A percentile compares a stretch with the other conserved stretches of the same genome.
phyloP scores from a whole-genome alignment of 2,113 vertebrate genomes.

The Eretmochelys imbricata region DNA sequence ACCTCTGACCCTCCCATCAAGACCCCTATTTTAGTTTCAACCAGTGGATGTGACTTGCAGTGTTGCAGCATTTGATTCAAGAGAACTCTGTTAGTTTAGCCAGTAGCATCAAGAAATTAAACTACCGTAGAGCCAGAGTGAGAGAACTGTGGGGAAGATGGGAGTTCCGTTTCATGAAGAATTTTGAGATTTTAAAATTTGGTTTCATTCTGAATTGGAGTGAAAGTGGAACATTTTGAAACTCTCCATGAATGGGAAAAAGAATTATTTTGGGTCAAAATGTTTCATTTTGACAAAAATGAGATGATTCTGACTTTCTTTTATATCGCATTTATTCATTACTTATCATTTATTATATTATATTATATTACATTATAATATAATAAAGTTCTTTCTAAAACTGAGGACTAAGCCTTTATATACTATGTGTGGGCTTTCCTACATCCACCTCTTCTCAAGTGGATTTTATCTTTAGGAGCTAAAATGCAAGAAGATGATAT shows the following conservation, averaged over 20 bases:
- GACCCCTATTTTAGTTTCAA: not conserved
- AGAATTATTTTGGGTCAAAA: not conserved
- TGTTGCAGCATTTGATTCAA: not conserved
- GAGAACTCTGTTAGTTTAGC: not conserved
- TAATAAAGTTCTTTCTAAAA: not conserved
- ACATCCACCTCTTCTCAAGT: not conserved
- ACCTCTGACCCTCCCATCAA: not conserved
- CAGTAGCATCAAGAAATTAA: not conserved
- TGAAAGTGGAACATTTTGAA: not conserved
- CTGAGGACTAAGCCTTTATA: not conserved
- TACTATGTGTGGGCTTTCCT: not conserved
- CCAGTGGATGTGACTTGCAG: not conserved
- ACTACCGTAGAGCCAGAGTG: not conserved
- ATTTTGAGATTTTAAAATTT: not conserved
- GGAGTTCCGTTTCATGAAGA: not conserved
- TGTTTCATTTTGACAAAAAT: not conserved
- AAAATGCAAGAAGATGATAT: not conserved
- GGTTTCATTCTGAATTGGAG: not conserved
- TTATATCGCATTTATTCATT: not conserved
- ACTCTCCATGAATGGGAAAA: not conserved
- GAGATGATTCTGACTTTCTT: not conserved
- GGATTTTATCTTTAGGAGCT: not conserved
- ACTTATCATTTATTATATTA: too few species aligned
- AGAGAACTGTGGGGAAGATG: not conserved
- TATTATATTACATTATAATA: too few species aligned